phyloP scores from a whole-genome alignment of 2,888 invertebrate species.

The Lathronympha strigana region DNA sequence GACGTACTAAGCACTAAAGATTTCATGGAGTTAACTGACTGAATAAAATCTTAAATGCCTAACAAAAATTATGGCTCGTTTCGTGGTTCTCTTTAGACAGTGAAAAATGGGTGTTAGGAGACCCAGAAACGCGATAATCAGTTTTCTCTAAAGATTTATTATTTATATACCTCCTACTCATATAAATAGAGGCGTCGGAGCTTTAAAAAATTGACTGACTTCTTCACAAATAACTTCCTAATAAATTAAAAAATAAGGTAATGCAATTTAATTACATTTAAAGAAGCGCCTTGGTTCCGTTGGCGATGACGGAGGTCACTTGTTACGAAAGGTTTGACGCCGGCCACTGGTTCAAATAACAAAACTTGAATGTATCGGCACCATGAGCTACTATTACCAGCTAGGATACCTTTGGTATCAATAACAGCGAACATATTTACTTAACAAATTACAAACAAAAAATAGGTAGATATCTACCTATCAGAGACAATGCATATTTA shows the following conservation, averaged over 20 bases:
- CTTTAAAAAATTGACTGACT: too few relatives aligned
- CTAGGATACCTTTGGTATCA: neutral
- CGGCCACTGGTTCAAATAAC: too few relatives aligned
- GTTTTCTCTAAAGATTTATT: neutral
- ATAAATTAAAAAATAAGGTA: too few relatives aligned
- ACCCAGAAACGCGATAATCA: neutral
- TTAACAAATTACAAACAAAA: neutral
- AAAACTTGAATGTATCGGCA: too few relatives aligned
- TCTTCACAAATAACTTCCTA: too few relatives aligned
- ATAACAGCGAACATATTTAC: neutral
- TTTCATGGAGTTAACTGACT: constrained; percentile 28
- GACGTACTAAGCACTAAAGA: constrained; percentile 33
- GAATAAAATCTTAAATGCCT: constrained; percentile 17
- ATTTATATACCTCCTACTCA: too few relatives aligned
- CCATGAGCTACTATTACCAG: too few relatives aligned
- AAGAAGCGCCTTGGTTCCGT: too few relatives aligned
- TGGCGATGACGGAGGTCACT: too few relatives aligned
- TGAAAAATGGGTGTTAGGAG: neutral
- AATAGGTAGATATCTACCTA: neutral
- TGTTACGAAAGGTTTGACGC: too few relatives aligned
- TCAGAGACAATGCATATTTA: constrained; percentile 11
- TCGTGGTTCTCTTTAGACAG: constrained; percentile 6
- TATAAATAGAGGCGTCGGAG: too few relatives aligned
- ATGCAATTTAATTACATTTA: too few relatives aligned
- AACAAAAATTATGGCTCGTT: constrained; percentile 19